Base-by-base conservation (phyloP, 2,888 invertebrate species). In the Polydrusus cervinus region DNA sequence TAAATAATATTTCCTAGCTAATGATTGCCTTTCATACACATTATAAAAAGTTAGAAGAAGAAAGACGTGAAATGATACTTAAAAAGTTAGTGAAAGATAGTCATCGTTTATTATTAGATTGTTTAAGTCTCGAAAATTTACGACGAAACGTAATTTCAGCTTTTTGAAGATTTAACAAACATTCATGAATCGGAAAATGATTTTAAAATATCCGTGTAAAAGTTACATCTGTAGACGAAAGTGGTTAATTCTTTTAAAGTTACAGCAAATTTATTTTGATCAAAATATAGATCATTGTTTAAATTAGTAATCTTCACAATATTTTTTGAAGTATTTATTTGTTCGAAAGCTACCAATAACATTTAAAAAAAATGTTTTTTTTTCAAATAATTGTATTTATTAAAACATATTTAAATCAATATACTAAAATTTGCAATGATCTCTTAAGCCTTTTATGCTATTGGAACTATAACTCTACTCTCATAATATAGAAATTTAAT, bases 261-360 rank as follows among this genome's bases (percentile, higher is more conserved):
- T 53, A 53, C 30, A 53, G 53, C 30, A 53, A 53, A 53, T 25
- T 53, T n/a, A 53, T 53, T 53, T 3, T 7, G 30, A 25, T 30
- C 25, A 9, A n/a, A 53, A 53, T 53, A 53, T 30, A 53, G 53
- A 25, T 25, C 6, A 11, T 9, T 20, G 30, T 11, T 3, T 8
- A 1, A n/a, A n/a, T n/a, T 13, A 53, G n/a, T 8, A 13, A 30
- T n/a, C 53, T 53, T 53, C 53, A 53, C 53, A 53, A 53, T 53
- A 53, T 53, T 53, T 53, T 20, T 30, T 3, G n/a, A 13, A 30
- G 1, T 45, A 16, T 47, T 47, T 45, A 13, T 45, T 10, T 45
- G 1, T 45, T 13, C n/a, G 10, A 45, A 45, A 45, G 13, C 9
- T 7, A 40, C 5, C 13, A 30, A 30, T 40, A n/a, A n/a, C n/a